Percentiles rank a stretch among this genome's conserved stretches.
phyloP scores from a whole-genome alignment of 1,140 invertebrate genomes.

The Cephus cinctus region DNA sequence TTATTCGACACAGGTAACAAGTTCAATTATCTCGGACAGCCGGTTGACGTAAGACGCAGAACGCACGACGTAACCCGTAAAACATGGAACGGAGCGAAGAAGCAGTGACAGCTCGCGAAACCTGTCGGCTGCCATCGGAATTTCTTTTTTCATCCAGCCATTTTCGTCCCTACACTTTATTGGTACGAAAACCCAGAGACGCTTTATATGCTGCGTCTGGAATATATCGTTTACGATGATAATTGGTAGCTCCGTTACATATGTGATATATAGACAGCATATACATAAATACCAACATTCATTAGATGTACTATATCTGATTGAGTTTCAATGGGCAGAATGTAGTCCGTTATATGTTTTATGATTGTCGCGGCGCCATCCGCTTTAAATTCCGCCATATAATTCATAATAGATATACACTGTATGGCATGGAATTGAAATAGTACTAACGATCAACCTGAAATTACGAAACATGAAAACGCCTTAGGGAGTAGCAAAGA shows the following conservation, averaged over 20 bases:
- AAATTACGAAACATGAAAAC: too few relatives aligned
- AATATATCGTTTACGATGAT: conserved; percentile 26
- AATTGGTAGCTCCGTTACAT: conserved; percentile 23
- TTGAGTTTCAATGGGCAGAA: too few relatives aligned
- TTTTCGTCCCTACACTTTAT: conserved; percentile 3
- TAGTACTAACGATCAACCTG: too few relatives aligned
- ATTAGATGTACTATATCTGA: too few relatives aligned
- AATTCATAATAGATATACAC: too few relatives aligned
- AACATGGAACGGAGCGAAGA: background rate
- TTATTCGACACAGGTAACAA: conserved; percentile 25
- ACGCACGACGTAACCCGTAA: conserved; percentile 18
- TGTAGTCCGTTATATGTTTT: too few relatives aligned
- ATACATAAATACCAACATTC: too few relatives aligned
- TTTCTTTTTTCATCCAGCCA: background rate
- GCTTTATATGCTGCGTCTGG: conserved; percentile 11
- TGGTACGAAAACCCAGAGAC: conserved; percentile 11
- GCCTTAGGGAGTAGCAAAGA: too few relatives aligned
- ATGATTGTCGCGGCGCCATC: too few relatives aligned
- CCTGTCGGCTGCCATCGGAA: background rate
- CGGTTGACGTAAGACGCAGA: conserved; percentile 11
- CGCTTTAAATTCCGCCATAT: too few relatives aligned
- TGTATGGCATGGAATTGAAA: too few relatives aligned
- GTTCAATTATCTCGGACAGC: conserved; percentile 28
- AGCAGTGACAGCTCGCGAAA: conserved; percentile 5
- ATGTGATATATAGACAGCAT: too few relatives aligned